phyloP scores from a whole-genome alignment of 2,113 vertebrate genomes.

The Lepus europaeus region DNA sequence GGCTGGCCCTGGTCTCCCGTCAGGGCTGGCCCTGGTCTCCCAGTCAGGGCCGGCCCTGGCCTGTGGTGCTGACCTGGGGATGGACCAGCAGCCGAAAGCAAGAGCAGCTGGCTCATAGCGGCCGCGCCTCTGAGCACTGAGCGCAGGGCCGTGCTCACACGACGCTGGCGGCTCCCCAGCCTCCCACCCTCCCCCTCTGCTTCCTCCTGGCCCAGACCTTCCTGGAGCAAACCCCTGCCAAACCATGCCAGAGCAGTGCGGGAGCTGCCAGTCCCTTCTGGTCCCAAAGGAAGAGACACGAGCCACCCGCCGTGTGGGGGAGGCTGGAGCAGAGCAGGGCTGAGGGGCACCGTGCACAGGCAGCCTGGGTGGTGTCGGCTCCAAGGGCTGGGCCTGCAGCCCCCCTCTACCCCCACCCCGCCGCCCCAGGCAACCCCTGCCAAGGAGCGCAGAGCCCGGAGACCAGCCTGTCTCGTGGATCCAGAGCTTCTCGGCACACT shows the following conservation, averaged over 20 bases:
- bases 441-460: too few relatives aligned
- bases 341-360: neutral
- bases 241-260: neutral
- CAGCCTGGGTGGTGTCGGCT: neutral
- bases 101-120: neutral
- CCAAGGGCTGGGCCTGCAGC: neutral
- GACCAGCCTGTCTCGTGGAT: neutral
- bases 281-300: constrained; percentile 31
- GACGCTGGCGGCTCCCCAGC: neutral
- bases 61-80: neutral
- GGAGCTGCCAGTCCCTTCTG: constrained; percentile 24
- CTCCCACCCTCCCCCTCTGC: neutral
- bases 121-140: neutral
- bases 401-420: neutral
- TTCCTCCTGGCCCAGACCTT: neutral
- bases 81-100: neutral
- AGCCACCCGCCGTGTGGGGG: neutral
- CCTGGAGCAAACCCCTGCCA: neutral
- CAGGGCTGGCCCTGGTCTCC: too few relatives aligned
- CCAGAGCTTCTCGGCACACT: neutral
- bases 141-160: neutral
- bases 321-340: neutral
- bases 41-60: neutral
- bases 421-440: too few relatives aligned
- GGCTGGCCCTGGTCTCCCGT: too few relatives aligned